Evolutionary conservation across 2,797 vertebrate species (phyloP).

Genomic region (Naso thynnoides): DNA sequence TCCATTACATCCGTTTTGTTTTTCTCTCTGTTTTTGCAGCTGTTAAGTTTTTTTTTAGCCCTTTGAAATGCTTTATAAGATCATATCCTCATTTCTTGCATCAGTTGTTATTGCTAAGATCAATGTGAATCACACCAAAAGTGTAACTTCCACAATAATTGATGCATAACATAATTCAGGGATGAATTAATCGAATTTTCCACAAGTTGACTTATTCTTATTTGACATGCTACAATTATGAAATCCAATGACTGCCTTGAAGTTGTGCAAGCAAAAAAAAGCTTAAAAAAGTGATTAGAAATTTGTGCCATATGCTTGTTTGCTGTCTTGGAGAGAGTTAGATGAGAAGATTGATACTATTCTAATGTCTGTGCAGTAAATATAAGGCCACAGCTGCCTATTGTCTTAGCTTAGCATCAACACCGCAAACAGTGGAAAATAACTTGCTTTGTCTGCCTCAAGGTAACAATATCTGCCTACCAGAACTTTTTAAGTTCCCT

Average conservation of each 20-base stretch:
- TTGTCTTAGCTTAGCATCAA: conserved; percentile 21
- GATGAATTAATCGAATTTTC: too few species aligned
- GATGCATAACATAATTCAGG: too few species aligned
- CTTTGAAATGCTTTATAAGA: not conserved
- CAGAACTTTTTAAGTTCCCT: not conserved
- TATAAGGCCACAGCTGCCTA: not conserved
- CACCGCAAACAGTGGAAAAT: not conserved
- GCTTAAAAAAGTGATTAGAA: not conserved
- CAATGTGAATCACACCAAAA: not conserved
- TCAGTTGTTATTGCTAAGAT: not conserved
- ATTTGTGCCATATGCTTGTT: not conserved
- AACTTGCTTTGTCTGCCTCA: not conserved
- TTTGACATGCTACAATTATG: not conserved
- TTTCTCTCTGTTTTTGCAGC: not conserved
- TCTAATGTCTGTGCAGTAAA: not conserved
- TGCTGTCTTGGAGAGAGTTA: not conserved
- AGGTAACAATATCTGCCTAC: not conserved
- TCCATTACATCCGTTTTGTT: not conserved
- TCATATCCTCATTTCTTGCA: not conserved
- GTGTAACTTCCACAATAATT: not conserved
- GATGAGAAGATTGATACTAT: not conserved
- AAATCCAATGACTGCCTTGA: not conserved
- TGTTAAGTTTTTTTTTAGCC: not conserved
- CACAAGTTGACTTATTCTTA: not conserved
- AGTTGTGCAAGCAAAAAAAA: not conserved